phyloP scores from a whole-genome alignment of 2,113 vertebrate genomes.

The Rhineura floridana region DNA sequence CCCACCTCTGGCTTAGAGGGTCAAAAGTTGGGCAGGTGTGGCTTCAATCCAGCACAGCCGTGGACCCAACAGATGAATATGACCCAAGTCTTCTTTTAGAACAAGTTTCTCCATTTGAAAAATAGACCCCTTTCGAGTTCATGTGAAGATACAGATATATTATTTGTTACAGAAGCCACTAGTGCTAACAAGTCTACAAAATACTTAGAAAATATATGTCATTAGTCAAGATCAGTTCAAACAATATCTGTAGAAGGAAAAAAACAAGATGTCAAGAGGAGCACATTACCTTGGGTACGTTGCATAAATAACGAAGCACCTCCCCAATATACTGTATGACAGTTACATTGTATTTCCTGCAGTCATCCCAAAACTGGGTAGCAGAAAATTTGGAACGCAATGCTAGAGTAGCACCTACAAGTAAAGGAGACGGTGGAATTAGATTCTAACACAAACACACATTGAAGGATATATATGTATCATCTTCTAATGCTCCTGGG shows the following conservation, averaged over 20 bases:
- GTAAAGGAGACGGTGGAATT: constrained; percentile 20
- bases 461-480: neutral
- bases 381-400: constrained; percentile 87
- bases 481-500: neutral
- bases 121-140: neutral
- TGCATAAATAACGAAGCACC: constrained; percentile 87
- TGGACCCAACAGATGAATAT: neutral
- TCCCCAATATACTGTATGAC: constrained; percentile 91
- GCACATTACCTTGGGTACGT: constrained; percentile 77
- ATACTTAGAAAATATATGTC: neutral
- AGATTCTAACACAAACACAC: neutral
- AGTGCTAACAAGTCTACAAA: neutral
- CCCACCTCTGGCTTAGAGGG: neutral
- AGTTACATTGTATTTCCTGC: constrained; percentile 84
- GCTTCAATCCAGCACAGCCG: neutral
- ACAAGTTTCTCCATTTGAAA: neutral
- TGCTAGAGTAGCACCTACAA: constrained; percentile 82
- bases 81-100: neutral
- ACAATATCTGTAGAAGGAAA: neutral
- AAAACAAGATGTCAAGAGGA: neutral
- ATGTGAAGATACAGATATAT: neutral
- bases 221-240: neutral
- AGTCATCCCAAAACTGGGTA: constrained; percentile 91
- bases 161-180: neutral
- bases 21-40: neutral